phyloP scores from a whole-genome alignment of 2,113 vertebrate genomes.

The Phocoena sinus region DNA sequence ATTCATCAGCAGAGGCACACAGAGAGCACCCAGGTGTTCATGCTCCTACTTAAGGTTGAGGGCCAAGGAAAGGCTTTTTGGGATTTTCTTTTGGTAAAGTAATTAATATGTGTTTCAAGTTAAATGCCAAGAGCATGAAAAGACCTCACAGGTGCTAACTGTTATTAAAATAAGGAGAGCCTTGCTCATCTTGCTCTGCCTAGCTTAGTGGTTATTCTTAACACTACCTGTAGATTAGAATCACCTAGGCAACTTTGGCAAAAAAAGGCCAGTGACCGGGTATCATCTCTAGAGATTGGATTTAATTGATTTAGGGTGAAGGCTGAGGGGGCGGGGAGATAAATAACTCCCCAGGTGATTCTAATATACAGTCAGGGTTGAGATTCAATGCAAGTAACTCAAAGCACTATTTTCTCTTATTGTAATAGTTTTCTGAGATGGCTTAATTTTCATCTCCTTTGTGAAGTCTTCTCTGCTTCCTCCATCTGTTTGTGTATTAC shows the following conservation, averaged over 20 bases:
- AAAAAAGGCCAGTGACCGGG: not conserved
- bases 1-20: not conserved
- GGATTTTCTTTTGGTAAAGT: slow-evolving; percentile 61
- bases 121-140: slow-evolving; percentile 56
- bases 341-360: not conserved
- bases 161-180: slow-evolving; percentile 68
- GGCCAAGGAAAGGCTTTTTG: slow-evolving; percentile 29
- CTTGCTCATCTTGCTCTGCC: slow-evolving; percentile 33
- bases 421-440: not conserved
- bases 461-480: not conserved
- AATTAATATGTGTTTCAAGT: slow-evolving; percentile 62
- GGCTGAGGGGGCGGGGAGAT: not conserved
- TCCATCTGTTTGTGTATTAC: not conserved
- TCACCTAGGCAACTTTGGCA: slow-evolving; percentile 3
- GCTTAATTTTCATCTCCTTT: not conserved
- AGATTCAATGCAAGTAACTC: not conserved
- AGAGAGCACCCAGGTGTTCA: slow-evolving; percentile 44
- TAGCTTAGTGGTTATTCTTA: slow-evolving; percentile 23
- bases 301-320: not conserved
- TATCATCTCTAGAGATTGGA: not conserved
- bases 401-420: not conserved
- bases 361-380: not conserved
- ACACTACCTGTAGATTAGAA: not conserved
- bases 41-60: not conserved
- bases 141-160: slow-evolving; percentile 48